Percentiles rank a stretch among this genome's conserved stretches.
These are phyloP conservation scores for Serilophus lunatus DNA, from an alignment of 2,113 vertebrate species.

Conservation along the genomic window DNA sequence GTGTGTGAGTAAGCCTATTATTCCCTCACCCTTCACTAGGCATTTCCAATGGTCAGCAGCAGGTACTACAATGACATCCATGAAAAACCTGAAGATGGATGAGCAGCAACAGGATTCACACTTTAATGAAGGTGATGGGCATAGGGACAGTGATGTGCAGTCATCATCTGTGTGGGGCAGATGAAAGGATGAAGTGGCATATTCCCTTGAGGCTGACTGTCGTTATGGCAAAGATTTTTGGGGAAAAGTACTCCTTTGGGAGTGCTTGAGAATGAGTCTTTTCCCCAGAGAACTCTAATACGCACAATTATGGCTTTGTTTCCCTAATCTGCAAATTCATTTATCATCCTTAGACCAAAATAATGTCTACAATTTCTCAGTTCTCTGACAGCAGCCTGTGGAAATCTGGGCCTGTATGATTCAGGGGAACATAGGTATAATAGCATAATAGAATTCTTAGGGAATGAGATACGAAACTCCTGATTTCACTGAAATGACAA, in stretches of 20 bases:
- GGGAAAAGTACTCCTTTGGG: neutral
- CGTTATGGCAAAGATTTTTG: neutral
- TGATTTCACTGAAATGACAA: neutral
- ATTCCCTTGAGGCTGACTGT: neutral
- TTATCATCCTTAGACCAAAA: neutral
- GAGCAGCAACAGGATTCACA: neutral
- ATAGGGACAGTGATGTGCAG: neutral
- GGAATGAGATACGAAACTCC: neutral
- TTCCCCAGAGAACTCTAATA: neutral
- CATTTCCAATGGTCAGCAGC: neutral
- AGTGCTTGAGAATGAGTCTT: neutral
- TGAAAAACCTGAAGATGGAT: neutral
- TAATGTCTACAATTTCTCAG: neutral
- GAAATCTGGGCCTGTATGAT: neutral
- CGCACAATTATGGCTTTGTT: neutral
- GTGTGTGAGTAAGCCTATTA: neutral
- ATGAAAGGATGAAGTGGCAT: neutral
- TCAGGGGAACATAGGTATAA: neutral
- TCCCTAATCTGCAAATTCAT: neutral
- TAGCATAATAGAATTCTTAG: neutral
- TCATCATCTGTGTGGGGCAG: neutral
- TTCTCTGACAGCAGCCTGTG: neutral
- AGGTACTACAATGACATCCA: rapidly evolving
- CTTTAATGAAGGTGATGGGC: neutral
- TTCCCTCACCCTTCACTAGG: neutral